Percentiles rank a stretch among this genome's conserved stretches.
Evolutionary conservation across 2,113 vertebrate genomes (phyloP).

Genomic region (Vidua chalybeata): DNA sequence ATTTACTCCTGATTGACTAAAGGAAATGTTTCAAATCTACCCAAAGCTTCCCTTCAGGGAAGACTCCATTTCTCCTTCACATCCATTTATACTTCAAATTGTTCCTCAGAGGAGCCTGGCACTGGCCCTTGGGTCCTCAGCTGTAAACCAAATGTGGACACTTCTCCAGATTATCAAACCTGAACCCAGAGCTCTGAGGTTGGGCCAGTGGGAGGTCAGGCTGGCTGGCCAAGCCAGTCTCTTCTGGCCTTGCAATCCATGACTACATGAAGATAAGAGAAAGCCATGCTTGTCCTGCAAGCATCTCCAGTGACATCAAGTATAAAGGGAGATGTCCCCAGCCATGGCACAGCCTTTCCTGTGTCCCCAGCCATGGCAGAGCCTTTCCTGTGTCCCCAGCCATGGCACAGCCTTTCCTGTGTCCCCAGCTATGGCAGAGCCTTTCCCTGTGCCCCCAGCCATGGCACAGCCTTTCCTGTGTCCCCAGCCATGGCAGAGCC

Average conservation of each 20-base stretch:
- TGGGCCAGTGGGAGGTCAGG: not conserved
- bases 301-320: accelerated
- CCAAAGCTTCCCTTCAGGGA: accelerated
- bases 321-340: not conserved
- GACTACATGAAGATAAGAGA: not conserved
- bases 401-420: not conserved
- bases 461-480: not conserved
- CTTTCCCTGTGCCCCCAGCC: too few relatives aligned
- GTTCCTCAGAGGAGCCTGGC: not conserved
- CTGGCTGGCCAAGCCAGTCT: not conserved
- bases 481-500: not conserved
- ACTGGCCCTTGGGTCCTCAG: not conserved
- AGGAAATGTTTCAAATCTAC: not conserved
- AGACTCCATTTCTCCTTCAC: not conserved
- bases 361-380: not conserved
- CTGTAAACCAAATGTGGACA: not conserved
- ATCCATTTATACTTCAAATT: not conserved
- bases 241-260: not conserved
- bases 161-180: not conserved
- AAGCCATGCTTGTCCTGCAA: not conserved
- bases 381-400: not conserved
- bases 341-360: not conserved
- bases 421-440: not conserved
- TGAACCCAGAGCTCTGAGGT: not conserved
- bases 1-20: not conserved